Percentiles rank a stretch among this genome's conserved stretches.
Conservation (phyloP, 2,113 vertebrate genomes). For the Nestor notabilis region DNA sequence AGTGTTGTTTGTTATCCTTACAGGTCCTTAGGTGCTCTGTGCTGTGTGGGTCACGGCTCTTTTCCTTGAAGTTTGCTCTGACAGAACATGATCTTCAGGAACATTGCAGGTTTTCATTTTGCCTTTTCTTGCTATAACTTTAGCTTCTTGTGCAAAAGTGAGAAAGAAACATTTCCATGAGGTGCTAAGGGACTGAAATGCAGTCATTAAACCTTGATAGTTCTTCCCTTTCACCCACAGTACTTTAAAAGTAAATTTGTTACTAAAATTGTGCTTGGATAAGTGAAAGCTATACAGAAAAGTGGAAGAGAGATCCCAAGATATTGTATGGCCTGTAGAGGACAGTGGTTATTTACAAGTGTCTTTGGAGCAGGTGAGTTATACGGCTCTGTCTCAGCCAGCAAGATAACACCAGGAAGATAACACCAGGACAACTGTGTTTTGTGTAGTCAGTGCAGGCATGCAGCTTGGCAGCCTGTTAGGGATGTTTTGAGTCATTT, state of each 20-base stretch:
- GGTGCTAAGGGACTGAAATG: background rate
- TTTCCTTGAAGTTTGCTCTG: conserved; percentile 2
- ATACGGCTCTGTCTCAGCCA: background rate
- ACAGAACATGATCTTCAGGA: background rate
- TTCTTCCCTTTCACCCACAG: conserved; percentile 31
- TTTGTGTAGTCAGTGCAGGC: background rate
- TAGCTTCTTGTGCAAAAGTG: background rate
- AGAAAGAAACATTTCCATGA: conserved; percentile 3
- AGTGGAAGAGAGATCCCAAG: background rate
- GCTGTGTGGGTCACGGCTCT: background rate
- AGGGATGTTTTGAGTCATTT: background rate
- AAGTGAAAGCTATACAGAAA: background rate
- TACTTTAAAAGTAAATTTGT: conserved; percentile 39
- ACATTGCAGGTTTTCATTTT: background rate
- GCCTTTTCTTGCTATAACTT: conserved; percentile 14
- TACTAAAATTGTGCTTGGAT: background rate
- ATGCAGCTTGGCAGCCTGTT: background rate
- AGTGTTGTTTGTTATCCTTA: conserved; percentile 21
- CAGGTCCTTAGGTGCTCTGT: conserved; percentile 8
- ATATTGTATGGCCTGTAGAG: background rate
- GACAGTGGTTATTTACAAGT: background rate
- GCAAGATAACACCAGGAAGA: background rate
- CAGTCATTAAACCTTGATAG: conserved; percentile 31
- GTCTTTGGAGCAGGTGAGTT: background rate
- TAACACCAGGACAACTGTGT: background rate